Base-by-base conservation (phyloP, 2,888 invertebrate species). In the Scotopteryx bipunctaria region DNA sequence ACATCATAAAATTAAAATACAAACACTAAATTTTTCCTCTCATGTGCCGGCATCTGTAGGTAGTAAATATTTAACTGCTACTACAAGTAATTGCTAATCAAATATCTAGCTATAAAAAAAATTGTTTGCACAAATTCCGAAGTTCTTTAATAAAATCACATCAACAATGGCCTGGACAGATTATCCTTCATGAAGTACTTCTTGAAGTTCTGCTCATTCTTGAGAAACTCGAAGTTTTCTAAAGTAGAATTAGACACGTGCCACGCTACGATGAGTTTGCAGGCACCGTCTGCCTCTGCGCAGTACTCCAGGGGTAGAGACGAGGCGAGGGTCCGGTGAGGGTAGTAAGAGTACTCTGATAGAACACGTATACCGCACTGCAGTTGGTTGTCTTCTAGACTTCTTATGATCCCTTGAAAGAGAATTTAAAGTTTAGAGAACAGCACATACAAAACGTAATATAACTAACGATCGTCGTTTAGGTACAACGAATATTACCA, bases 161-260 rank as follows among this genome's bases (percentile, higher is more conserved):
- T 53, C 41, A 31, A 3, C 40, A 48, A 21, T 3, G 27, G 15
- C 2, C 27, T 29, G 13, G 21, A 23, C 16, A 41, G 9, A 5
- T 9, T 17, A 14, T 13, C 21, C 19, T 73, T 76, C 32, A 86
- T 70, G 40, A 86, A 86, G 54, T 70, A 82, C 16, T 81, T 81
- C 55, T 82, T 84, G 52, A 89, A 88, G 6, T 64, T 71, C 0
- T 62, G 61, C 50, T 88, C 85, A 29, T 79, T 76, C 50, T 80
- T 83, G 15, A 89, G 67, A 55, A 82, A 85, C 53, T 86, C 88
- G 57, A 84, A 88, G 59, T 86, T 86, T 53, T 88, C 86, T 37
- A 88, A 71, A 5, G 81, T 76, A 0, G 67, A 45, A 51, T 89
- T 88, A 9, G 86, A 78, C 17, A 89, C 61, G 46, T 89, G 86